Evolutionary conservation across 2,113 vertebrate species (phyloP).

Genomic region (Tetraodon nigroviridis): DNA sequence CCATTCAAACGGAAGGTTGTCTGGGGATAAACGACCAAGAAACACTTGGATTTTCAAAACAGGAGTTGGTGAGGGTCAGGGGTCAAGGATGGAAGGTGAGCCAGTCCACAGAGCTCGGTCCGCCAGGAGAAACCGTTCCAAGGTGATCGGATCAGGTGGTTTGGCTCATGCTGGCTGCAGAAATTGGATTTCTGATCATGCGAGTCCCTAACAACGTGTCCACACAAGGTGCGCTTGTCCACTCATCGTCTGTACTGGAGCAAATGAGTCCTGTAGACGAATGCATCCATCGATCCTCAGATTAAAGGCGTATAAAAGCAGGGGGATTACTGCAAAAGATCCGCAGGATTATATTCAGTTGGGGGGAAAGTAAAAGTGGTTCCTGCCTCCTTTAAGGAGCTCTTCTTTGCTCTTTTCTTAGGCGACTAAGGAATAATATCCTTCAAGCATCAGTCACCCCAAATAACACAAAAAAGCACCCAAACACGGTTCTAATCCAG

Average conservation of each 20-base stretch:
- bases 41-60: constrained; percentile 11
- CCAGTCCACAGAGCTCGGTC: constrained; percentile 3
- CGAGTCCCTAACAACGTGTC: constrained; percentile 2
- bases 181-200: neutral
- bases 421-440: constrained; percentile 47
- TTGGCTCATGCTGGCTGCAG: constrained; percentile 18
- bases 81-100: constrained; percentile 19
- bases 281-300: constrained; percentile 31
- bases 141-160: constrained; percentile 13
- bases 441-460: constrained; percentile 14
- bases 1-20: constrained; percentile 25
- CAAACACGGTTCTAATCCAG: constrained; percentile 8
- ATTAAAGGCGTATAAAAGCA: neutral
- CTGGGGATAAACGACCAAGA: constrained; percentile 3
- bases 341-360: neutral
- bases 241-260: constrained; percentile 7
- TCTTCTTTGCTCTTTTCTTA: constrained; percentile 34
- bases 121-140: neutral
- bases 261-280: constrained; percentile 26
- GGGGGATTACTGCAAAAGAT: neutral
- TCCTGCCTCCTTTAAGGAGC: constrained; percentile 22
- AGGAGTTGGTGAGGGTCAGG: constrained; percentile 11
- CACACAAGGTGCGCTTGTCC: constrained; percentile 26
- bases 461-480: constrained; percentile 7
- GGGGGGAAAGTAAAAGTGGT: constrained; percentile 44